A percentile compares a stretch with the other conserved stretches of the same genome.
phyloP scores from a whole-genome alignment of 2,888 invertebrate genomes.

The Plebejus anna region DNA sequence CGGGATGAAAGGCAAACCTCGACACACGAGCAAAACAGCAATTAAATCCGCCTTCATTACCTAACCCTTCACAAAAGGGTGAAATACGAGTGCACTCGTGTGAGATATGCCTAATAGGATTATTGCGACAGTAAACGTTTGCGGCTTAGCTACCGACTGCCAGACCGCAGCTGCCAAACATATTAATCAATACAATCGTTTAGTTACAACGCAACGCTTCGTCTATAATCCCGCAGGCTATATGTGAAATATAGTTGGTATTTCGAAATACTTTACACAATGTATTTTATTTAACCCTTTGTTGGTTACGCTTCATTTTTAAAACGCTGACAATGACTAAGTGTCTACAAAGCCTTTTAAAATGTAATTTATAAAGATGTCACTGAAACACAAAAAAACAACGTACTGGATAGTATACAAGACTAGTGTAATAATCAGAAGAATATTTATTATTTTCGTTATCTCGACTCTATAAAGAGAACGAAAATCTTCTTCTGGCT shows the following conservation, averaged over 20 bases:
- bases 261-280: no score
- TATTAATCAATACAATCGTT: constrained; percentile 20
- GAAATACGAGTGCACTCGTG: constrained; percentile 35
- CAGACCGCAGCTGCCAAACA: constrained; percentile 26
- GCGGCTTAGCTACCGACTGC: constrained; percentile 25
- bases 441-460: no score
- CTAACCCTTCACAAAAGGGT: constrained; percentile 49
- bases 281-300: not conserved
- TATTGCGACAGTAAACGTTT: constrained; percentile 30
- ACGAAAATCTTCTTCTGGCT: no score
- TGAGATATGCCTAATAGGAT: constrained; percentile 31
- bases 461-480: no score
- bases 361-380: no score
- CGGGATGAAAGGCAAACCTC: constrained; percentile 41
- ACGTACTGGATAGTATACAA: no score
- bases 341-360: no score
- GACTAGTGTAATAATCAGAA: no score
- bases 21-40: constrained; percentile 62
- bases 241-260: not conserved
- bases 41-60: constrained; percentile 71
- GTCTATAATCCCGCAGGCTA: not conserved
- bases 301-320: not conserved
- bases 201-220: not conserved
- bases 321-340: no score
- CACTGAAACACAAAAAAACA: no score